Evolutionary conservation across 2,888 invertebrate species (phyloP), one percentile per base, ranked within the genome.

Genomic region (Neoitamus cyanurus): DNA sequence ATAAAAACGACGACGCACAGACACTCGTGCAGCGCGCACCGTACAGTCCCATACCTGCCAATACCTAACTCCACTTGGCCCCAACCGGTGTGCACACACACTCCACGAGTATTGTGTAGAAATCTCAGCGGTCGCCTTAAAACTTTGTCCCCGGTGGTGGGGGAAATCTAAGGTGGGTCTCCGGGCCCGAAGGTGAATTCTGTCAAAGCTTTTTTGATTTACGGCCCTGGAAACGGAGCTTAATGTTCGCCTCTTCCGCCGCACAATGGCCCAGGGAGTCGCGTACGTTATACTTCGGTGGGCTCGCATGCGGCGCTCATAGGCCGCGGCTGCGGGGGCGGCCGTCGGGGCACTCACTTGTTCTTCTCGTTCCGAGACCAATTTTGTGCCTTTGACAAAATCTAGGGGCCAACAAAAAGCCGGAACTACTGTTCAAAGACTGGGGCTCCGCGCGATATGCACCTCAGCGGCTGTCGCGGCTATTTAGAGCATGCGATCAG

Each of bases 351-450:
- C 34, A 15, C 13, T 75, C 37, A 68, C 68, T 82, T 82, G 82
- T 80, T 80, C 78, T 80, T 58, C 78, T 80, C n/a, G 78, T 80
- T 80, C 58, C 78, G 78, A 42, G 46, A 58, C 78, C 69, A 82
- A 82, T 82, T 82, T 69, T 25, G 28, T 69, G 25, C 78, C 25
- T 46, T 31, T 69, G 69, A 82, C 82, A 37, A 68, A 69, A 82
- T 58, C 78, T 69, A 36, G 83, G 42, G 86, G 46, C 25, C 82
- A 88, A 90, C 89, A 90, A 90, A 89, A 89, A 88, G 90, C 89
- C 90, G 90, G 90, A 90, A 90, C 90, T 91, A 90, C 91, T 91
- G 89, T 90, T 89, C 90, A 91, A 90, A 90, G 90, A 90, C 89
- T 90, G 36, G 58, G 28, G 77, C 88, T 87, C 88, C 86, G 87